These are phyloP conservation scores for Notodonta dromedarius DNA, from an alignment of 2,888 invertebrate species.

Conservation along the genomic window DNA sequence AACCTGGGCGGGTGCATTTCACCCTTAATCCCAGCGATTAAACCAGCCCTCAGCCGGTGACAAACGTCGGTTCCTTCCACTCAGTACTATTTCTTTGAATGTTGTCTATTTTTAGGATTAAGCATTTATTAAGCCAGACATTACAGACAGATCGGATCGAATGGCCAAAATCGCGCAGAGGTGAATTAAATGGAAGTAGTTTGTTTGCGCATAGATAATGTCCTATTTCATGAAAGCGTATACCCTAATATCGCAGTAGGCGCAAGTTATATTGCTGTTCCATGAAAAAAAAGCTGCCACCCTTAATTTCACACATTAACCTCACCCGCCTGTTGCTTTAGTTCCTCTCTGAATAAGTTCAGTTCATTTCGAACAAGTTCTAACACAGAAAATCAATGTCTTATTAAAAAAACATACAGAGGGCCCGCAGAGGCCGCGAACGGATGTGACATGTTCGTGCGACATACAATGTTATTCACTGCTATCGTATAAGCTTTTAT, in stretches of 20 bases:
- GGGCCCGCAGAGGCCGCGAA: slow-evolving; percentile 39
- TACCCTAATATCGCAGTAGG: no score
- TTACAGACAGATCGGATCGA: no score
- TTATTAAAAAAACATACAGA: slow-evolving; percentile 70
- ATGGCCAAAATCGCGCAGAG: no score
- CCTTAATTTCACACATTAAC: not conserved
- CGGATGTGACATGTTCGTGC: slow-evolving; percentile 62
- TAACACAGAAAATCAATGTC: slow-evolving; percentile 64
- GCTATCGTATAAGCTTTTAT: slow-evolving; percentile 50
- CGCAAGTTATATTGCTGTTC: no score
- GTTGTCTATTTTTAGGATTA: no score
- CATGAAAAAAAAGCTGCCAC: not conserved
- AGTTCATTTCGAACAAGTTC: slow-evolving; percentile 17
- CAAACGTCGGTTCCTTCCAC: not conserved
- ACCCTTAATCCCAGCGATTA: slow-evolving; percentile 50
- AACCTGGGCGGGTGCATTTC: slow-evolving; percentile 39
- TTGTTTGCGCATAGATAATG: no score
- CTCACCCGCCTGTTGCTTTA: slow-evolving; percentile 13
- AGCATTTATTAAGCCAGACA: no score
- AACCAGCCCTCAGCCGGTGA: slow-evolving; percentile 20
- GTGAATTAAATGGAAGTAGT: no score
- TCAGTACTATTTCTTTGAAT: not conserved
- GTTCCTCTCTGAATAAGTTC: slow-evolving; percentile 17
- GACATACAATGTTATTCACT: slow-evolving; percentile 43
- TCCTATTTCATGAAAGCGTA: no score